Base-by-base conservation (phyloP, 2,888 invertebrate species). In the Acleris cristana region DNA sequence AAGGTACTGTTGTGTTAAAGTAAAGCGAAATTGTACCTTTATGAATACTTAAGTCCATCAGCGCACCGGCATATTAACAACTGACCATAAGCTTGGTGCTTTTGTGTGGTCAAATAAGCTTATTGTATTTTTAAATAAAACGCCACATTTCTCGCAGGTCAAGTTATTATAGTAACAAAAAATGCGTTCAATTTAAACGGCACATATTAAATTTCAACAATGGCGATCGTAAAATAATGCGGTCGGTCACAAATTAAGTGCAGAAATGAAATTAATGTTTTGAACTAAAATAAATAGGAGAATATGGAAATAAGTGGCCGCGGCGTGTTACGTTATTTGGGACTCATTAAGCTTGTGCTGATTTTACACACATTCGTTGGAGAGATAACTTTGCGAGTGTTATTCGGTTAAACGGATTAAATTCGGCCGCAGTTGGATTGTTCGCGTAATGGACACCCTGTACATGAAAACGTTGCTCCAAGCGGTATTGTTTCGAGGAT, bases 401-500 rank as follows among this genome's bases (percentile, higher is more conserved):
- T 85, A 83, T 85, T 80, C 84, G 82, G 85, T 87, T 87, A 88
- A 89, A 85, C 83, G 87, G 88, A 89, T 89, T 89, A 88, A 86
- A 87, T 84, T 83, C 77, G 76, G 85, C 86, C 86, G 77, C 87
- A 85, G 85, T 86, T 82, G 87, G 84, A 88, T 85, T 87, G 88
- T 81, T 78, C 81, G 74, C 77, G 83, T 84, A 87, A 86, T 86
- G 88, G 85, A 85, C 84, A 83, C 83, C 76, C 76, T 79, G 81
- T 83, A 79, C 67, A 74, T 76, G 77, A 77, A 79, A 76, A 79
- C 67, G 63, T 62, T 66, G 66, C 52, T 48, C 66, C 45, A 56
- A 66, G 30, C 62, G 44, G 30, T 63, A 67, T 67, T 63, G 67
- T 67, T 62, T 67, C 19, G 51, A 23, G 54, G 49, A 3, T 51